Conservation (phyloP, 2,888 invertebrate species). For the Adelphocoris suturalis region DNA sequence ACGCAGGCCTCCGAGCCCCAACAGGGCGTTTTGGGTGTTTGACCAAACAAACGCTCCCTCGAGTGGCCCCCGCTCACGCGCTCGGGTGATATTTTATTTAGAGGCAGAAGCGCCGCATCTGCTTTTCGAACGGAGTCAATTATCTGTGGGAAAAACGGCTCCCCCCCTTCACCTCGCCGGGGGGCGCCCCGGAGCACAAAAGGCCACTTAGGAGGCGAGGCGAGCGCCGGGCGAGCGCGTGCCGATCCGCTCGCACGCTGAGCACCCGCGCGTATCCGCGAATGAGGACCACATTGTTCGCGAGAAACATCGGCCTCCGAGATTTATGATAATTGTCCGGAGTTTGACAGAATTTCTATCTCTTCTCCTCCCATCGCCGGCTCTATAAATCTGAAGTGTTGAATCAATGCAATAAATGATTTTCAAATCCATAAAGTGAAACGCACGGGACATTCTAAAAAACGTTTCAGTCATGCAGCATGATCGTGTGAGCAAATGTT, state of each 20-base stretch:
- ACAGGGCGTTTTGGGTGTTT: slow-evolving; percentile 16
- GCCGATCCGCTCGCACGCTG: slow-evolving; percentile 34
- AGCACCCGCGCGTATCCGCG: slow-evolving; percentile 51
- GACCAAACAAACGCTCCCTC: slow-evolving; percentile 53
- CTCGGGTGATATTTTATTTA: neutral
- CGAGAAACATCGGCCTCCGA: neutral
- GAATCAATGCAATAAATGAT: no score
- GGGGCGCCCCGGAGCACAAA: neutral
- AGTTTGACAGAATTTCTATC: neutral
- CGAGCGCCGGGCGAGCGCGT: neutral
- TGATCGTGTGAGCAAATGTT: no score
- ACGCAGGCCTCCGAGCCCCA: neutral
- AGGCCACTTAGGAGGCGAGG: neutral
- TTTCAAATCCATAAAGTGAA: no score
- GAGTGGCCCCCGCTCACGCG: neutral
- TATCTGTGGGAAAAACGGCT: slow-evolving; percentile 45
- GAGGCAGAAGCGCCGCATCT: neutral
- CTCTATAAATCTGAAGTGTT: no score
- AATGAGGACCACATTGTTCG: neutral
- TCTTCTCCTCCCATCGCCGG: no score
- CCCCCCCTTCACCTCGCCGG: neutral
- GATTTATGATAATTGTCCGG: neutral
- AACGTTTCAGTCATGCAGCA: no score
- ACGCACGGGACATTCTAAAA: no score
- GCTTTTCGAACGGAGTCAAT: slow-evolving; percentile 49